Base-by-base conservation (phyloP, 2,888 invertebrate species). In the Cheilosia impressa region DNA sequence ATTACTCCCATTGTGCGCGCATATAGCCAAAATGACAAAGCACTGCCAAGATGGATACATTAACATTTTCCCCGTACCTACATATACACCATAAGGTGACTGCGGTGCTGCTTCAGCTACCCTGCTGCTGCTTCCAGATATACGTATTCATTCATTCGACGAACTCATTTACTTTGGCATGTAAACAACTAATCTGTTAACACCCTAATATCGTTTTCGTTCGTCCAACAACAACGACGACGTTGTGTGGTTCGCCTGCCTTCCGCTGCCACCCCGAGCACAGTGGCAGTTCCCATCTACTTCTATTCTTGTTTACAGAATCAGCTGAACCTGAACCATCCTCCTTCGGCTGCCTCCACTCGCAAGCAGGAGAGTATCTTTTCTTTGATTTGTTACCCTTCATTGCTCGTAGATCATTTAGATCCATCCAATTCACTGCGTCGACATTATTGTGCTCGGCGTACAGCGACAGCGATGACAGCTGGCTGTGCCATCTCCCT, bases 181-280 rank as follows among this genome's bases (percentile, higher is more conserved):
- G 91, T 91, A 91, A 91, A 91, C 91, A 90, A 91, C 90, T 91
- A 90, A 90, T 90, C 91, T 91, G 90, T 91, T 91, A 91, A 91
- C 90, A 90, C 91, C 89, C 89, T 88, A 88, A 88, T 89, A 89
- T 82, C 73, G 66, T 85, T 85, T 81, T 69, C 71, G 66, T 76
- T 69, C 50, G 47, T 3, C 17, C 9, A 17, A 47, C n/a, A 19
- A 9, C 17, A 43, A 38, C 52, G 50, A 60, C 55, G 62, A 43
- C 55, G 55, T 62, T 57, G 69, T 65, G 83, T 60, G 75, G 63
- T 65, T 83, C 68, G 62, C 50, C 50, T 57, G 72, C 66, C 66
- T 50, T 19, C 19, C 19, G 19, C 19, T 78, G 62, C 41, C 77
- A 45, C 65, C 79, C 79, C 65, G 50, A 50, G 9, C 34, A 83